Percentiles rank a stretch among this genome's conserved stretches.
Conservation (phyloP, 1,140 invertebrate genomes). For the Coelopa frigida region DNA sequence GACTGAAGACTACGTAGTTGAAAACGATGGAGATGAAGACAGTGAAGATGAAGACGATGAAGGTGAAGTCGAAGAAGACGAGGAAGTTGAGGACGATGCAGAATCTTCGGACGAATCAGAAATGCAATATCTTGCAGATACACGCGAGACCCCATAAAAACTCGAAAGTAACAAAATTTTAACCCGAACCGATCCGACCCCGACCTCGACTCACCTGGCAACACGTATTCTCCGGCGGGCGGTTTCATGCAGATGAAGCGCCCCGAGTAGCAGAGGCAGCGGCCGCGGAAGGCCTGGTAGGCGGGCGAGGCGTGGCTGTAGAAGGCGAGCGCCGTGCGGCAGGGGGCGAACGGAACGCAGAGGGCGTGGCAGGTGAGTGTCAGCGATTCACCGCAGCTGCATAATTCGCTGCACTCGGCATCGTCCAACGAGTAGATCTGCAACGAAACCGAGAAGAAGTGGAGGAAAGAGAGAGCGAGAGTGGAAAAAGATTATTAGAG, state of each 20-base stretch:
- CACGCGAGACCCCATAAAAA: no score
- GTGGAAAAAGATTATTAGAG: no score
- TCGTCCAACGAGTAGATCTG: constrained; percentile 81
- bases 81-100: no score
- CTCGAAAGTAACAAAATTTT: no score
- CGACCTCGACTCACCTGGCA: constrained; percentile 34
- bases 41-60: no score
- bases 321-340: constrained; percentile 75
- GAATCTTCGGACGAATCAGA: no score
- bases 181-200: no score
- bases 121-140: no score
- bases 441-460: constrained; percentile 7
- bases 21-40: no score
- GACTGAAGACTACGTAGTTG: no score
- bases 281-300: constrained; percentile 78
- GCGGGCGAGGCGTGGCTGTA: constrained; percentile 83
- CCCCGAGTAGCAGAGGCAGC: constrained; percentile 83
- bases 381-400: constrained; percentile 68
- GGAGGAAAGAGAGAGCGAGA: background rate
- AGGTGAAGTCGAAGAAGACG: no score
- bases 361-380: constrained; percentile 75
- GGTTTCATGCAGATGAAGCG: constrained; percentile 86
- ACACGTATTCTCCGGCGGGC: constrained; percentile 58
- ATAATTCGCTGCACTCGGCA: constrained; percentile 73
- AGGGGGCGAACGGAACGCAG: constrained; percentile 74